Conservation (phyloP, 2,888 invertebrate species). For the Sinopyrophorus schimmeli region DNA sequence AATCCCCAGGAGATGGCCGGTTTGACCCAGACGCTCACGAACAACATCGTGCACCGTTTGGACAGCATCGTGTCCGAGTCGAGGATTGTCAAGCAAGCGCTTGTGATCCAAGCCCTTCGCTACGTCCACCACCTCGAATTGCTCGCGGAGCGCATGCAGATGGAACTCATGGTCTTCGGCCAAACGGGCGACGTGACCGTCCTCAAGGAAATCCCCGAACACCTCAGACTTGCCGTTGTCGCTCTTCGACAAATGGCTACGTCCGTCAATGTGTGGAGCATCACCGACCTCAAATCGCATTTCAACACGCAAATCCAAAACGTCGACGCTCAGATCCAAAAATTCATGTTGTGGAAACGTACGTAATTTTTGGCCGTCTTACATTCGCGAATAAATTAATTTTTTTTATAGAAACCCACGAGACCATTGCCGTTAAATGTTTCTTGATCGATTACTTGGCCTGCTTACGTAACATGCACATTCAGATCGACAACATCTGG, state of each 20-base stretch:
- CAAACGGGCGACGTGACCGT: neutral
- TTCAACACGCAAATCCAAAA: slow-evolving; percentile 13
- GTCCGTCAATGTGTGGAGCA: neutral
- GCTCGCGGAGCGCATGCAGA: slow-evolving; percentile 14
- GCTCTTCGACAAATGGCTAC: slow-evolving; percentile 15
- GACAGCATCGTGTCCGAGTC: slow-evolving; percentile 5
- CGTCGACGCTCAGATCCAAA: slow-evolving; percentile 13
- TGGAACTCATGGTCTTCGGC: slow-evolving; percentile 5
- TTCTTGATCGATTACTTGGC: slow-evolving; percentile 18
- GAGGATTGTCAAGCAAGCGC: slow-evolving; percentile 13
- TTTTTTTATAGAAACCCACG: neutral
- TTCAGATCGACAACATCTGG: slow-evolving; percentile 7
- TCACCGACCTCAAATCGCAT: slow-evolving; percentile 6
- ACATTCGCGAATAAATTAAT: no score
- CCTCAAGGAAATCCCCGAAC: slow-evolving; percentile 1
- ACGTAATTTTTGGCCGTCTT: no score
- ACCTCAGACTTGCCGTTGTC: slow-evolving; percentile 1
- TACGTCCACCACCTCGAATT: slow-evolving; percentile 11
- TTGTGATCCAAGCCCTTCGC: slow-evolving; percentile 13
- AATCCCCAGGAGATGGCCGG: slow-evolving; percentile 3
- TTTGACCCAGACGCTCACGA: slow-evolving; percentile 13
- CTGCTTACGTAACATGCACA: slow-evolving; percentile 10
- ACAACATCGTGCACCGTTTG: slow-evolving; percentile 12
- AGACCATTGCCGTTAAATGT: neutral
- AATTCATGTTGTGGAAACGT: no score